These are phyloP conservation scores for Egretta garzetta DNA, from an alignment of 2,113 vertebrate genomes.

Conservation along the genomic window DNA sequence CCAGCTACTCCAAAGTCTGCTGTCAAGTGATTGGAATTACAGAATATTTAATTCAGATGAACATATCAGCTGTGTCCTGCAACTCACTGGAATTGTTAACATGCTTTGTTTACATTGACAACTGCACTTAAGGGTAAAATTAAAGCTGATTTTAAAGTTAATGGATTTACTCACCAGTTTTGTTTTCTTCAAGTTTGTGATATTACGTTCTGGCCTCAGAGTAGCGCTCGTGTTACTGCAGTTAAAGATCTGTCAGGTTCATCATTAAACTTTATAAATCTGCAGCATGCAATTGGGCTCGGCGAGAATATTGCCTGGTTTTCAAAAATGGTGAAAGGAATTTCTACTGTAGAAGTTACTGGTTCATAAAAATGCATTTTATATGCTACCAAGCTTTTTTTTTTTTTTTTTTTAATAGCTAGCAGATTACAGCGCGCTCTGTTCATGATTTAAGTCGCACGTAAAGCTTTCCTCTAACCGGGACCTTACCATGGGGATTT, in stretches of 20 bases:
- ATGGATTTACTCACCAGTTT: background rate
- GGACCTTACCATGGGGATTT: background rate
- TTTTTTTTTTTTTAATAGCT: background rate
- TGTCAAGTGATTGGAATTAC: background rate
- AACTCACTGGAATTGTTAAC: constrained; percentile 27
- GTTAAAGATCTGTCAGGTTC: background rate
- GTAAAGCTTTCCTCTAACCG: background rate
- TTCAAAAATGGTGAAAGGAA: background rate
- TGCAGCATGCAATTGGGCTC: background rate
- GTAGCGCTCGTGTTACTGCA: background rate
- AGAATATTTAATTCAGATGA: background rate
- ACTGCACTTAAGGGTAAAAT: constrained; percentile 65
- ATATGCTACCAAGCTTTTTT: background rate
- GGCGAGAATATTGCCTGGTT: background rate
- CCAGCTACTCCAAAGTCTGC: background rate
- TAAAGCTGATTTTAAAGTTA: constrained; percentile 65
- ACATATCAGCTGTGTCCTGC: background rate
- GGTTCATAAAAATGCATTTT: background rate
- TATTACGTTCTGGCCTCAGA: background rate
- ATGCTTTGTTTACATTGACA: constrained; percentile 68
- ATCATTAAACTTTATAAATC: background rate
- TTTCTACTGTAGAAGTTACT: background rate
- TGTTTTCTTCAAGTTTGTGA: background rate
- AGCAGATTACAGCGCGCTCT: background rate
- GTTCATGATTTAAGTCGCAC: background rate